Percentiles rank a stretch among this genome's conserved stretches.
Evolutionary conservation across 2,113 vertebrate species (phyloP).

Genomic region (Phycodurus eques): DNA sequence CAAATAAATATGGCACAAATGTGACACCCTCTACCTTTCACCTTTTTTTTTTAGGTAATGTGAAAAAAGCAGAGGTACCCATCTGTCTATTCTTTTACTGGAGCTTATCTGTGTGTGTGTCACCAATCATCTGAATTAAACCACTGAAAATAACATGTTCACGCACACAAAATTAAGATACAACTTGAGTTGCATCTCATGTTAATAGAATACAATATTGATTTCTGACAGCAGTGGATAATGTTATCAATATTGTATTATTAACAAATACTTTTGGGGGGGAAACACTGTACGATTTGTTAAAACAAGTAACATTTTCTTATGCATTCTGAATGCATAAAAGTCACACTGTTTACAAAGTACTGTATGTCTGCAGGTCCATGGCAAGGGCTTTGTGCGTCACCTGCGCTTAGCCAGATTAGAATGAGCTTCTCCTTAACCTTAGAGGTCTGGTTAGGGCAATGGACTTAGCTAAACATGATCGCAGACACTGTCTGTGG

Average conservation of each 20-base stretch:
- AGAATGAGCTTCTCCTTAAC: constrained; percentile 52
- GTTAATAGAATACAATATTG: not conserved
- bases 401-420: constrained; percentile 68
- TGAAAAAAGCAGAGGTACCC: too few relatives aligned
- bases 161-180: not conserved
- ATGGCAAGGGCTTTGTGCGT: constrained; percentile 49
- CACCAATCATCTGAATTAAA: too few relatives aligned
- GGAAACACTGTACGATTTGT: not conserved
- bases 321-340: constrained; percentile 5
- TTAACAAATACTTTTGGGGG: not conserved
- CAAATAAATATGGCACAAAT: too few relatives aligned
- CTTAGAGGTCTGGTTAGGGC: constrained; percentile 31
- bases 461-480: constrained; percentile 19
- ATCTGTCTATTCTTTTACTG: too few relatives aligned
- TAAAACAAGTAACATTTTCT: not conserved
- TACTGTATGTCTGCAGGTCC: constrained; percentile 45
- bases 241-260: not conserved
- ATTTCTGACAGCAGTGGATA: not conserved
- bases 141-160: too few relatives aligned
- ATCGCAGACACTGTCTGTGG: constrained; percentile 16
- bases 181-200: not conserved
- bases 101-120: too few relatives aligned
- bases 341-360: constrained; percentile 47
- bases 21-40: too few relatives aligned
- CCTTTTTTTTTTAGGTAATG: too few relatives aligned